phyloP scores from a whole-genome alignment of 2,797 vertebrate species.

The Cryptoprocta ferox region DNA sequence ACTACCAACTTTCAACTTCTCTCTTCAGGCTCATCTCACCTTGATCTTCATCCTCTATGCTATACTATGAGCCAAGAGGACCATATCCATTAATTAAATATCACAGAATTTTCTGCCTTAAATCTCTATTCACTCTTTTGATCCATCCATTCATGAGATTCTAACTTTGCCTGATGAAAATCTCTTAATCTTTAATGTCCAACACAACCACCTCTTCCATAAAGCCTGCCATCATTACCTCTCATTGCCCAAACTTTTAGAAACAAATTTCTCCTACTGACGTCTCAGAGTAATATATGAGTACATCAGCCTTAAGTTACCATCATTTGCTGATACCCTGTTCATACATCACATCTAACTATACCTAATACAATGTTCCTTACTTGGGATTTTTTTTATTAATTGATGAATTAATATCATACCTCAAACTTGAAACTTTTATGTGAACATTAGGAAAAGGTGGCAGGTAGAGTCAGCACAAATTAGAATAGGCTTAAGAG shows the following conservation, averaged over 20 bases:
- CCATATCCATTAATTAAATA: neutral
- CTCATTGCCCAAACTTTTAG: neutral
- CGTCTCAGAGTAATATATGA: neutral
- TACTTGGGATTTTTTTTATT: neutral
- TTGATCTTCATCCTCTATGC: neutral
- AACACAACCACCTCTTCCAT: neutral
- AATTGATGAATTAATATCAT: neutral
- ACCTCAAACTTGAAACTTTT: neutral
- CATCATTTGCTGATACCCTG: neutral
- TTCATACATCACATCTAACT: neutral
- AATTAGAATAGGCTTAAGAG: neutral
- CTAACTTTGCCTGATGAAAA: neutral
- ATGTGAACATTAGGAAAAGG: neutral
- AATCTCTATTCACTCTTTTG: neutral
- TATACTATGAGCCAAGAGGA: neutral
- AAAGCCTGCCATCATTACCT: neutral
- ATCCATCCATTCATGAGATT: neutral
- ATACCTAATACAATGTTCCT: neutral
- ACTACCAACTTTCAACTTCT: neutral
- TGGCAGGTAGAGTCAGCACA: neutral
- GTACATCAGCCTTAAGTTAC: neutral
- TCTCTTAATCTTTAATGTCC: neutral
- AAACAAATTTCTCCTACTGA: neutral
- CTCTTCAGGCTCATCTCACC: neutral
- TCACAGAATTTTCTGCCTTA: neutral